A percentile compares a stretch with the other conserved stretches of the same genome.
These are phyloP conservation scores for Cyrtorhinus lividipennis DNA, from an alignment of 1,140 invertebrate species.

Conservation along the genomic window DNA sequence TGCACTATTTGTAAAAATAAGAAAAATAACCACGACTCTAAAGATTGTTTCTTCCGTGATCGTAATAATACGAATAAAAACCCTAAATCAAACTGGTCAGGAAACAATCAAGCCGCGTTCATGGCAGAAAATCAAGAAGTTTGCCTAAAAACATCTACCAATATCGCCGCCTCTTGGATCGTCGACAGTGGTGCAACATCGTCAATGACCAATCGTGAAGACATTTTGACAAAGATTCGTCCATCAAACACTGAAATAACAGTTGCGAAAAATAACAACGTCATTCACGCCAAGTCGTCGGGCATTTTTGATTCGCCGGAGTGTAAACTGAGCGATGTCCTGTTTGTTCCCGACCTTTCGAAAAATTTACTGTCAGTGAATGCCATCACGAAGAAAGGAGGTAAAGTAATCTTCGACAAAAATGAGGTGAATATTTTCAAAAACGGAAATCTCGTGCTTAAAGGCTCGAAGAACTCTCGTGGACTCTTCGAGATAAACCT, in stretches of 20 bases:
- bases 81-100: no score
- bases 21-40: slow-evolving; percentile 11
- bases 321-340: no score
- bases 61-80: no score
- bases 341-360: no score
- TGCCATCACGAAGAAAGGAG: no score
- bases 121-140: neutral
- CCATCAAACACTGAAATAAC: neutral
- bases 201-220: no score
- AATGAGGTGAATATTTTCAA: slow-evolving; percentile 4
- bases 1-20: no score
- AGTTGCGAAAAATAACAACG: neutral
- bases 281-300: neutral
- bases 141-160: neutral
- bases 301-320: neutral
- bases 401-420: slow-evolving; percentile 6
- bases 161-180: neutral
- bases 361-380: no score
- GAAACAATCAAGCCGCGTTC: neutral
- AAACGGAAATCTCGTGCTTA: slow-evolving; percentile 4
- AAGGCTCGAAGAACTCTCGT: no score
- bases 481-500: no score
- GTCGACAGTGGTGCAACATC: no score
- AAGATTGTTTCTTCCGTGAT: slow-evolving; percentile 12
- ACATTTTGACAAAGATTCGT: no score